Evolutionary conservation across 2,888 invertebrate genomes (phyloP), one percentile per base, ranked within the genome.

Genomic region (Heteropelma amictum): DNA sequence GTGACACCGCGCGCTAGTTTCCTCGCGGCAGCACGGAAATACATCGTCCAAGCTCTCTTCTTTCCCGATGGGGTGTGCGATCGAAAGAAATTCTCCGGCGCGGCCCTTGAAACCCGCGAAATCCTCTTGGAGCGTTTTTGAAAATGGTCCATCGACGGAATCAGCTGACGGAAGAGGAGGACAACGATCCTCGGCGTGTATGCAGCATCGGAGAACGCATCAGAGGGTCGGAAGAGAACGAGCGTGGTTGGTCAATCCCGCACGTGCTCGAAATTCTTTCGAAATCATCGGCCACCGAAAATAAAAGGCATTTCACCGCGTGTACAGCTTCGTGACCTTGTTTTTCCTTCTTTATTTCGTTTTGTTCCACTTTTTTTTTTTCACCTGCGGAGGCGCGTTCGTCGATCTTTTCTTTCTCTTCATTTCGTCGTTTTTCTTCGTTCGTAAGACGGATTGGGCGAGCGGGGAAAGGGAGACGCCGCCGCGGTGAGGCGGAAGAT

Each of bases 401-500:
- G 19, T 23, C 1, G 7, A 10, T 49, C 17, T 21, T 45, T 40
- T 51, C 33, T 30, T 42, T 53, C 30, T n/a, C 6, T 26, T 40
- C 21, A 14, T 47, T 10, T 17, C 42, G 8, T 40, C 10, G n/a
- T 23, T 14, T 26, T 14, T 21, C 17, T 21, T 12, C 7, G 14
- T 8, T 42, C n/a, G 8, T 5, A 10, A 17, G 3, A 4, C 21
- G 45, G 33, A 51, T 60, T 17, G 47, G n/a, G 35, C n/a, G 6
- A 30, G 28, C 35, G 23, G 63, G 35, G 42, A 23, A 56, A 38
- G 30, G 61, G 26, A 60, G 60, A 56, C 61, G 75, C 70, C 67
- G 74, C 53, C 40, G 51, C 40, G 56, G 49, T 51, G n/a, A n/a
- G n/a, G n/a, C n/a, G 65, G 40, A 67, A 75, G 75, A 75, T 67